phyloP scores from a whole-genome alignment of 2,888 invertebrate genomes.

The Dromius quadrimaculatus region DNA sequence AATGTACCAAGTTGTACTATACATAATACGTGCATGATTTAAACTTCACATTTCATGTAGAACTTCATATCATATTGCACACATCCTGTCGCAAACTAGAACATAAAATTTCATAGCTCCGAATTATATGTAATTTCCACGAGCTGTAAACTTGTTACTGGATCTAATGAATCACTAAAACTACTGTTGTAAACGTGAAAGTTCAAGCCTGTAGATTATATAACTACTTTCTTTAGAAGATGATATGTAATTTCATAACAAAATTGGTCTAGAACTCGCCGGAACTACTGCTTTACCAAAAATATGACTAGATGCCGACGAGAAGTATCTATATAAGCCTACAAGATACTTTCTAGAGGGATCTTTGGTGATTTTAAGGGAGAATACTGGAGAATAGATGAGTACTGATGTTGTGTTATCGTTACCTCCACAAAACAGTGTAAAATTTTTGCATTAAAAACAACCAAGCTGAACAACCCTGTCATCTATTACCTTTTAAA shows the following conservation, averaged over 20 bases:
- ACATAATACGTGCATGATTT: conserved; percentile 32
- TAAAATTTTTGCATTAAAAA: conserved; percentile 11
- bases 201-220: conserved; percentile 14
- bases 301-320: too few species aligned
- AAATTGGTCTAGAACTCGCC: too few species aligned
- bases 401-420: too few species aligned
- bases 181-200: conserved; percentile 42
- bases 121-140: conserved; percentile 43
- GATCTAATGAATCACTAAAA: conserved; percentile 42
- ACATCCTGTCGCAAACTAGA: conserved; percentile 34
- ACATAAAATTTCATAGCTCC: conserved; percentile 44
- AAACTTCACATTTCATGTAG: conserved; percentile 29
- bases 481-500: conserved; percentile 28
- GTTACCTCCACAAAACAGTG: conserved; percentile 14
- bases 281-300: too few species aligned
- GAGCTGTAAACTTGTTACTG: conserved; percentile 38
- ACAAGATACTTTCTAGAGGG: too few species aligned
- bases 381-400: too few species aligned
- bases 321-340: too few species aligned
- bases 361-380: too few species aligned
- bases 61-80: conserved; percentile 34
- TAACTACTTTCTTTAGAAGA: too few species aligned
- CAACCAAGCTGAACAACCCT: conserved; percentile 4
- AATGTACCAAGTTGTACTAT: conserved; percentile 27
- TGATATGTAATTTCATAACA: too few species aligned